Base-by-base conservation (phyloP, 2,113 vertebrate genomes). In the Oryzias woworae region DNA sequence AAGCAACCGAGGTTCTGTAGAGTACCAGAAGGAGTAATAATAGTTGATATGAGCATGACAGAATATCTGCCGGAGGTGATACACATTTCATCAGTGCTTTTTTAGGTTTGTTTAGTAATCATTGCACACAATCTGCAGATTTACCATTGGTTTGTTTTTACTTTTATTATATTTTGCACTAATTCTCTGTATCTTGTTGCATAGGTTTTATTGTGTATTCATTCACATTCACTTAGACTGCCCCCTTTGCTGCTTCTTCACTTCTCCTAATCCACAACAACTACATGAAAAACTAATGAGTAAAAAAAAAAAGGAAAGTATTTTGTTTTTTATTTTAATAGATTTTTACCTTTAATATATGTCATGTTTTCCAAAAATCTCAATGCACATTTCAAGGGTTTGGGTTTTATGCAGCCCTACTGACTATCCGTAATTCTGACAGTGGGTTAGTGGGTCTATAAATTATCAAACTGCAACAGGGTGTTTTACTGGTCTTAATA, bases 1-100 rank as follows among this genome's bases (percentile, higher is more conserved):
- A 70, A 56, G 58, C 64, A 69, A 78, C 58, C 0, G 1, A 18
- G 36, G 58, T 55, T 59, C 62, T 54, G 43, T 36, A 74, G 46
- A 53, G 24, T 53, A 18, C 64, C 50, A 53, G 4, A 7, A 36
- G 42, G 62, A 60, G 58, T 70, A 56, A 63, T 65, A 46, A 62
- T n/a, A 66, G 28, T 20, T n/a, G 12, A 42, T 49, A 20, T 14
- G 50, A 71, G 41, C 23, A 16, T 36, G 45, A 58, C 14, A 52
- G 49, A 48, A 58, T 41, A 71, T 42, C 20, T 50, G 59, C 61
- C 24, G 61, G 0, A 1, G 53, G 17, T 17, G 36, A 36, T 53
- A 62, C 50, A 69, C 52, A 26, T 16, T 52, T 20, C 4, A 43
- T 1, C 3, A 41, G 5, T 6, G 14, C 8, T 42, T 15, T 26